Base-by-base conservation (phyloP, 2,797 vertebrate species). In the Otolemur crassicaudatus region DNA sequence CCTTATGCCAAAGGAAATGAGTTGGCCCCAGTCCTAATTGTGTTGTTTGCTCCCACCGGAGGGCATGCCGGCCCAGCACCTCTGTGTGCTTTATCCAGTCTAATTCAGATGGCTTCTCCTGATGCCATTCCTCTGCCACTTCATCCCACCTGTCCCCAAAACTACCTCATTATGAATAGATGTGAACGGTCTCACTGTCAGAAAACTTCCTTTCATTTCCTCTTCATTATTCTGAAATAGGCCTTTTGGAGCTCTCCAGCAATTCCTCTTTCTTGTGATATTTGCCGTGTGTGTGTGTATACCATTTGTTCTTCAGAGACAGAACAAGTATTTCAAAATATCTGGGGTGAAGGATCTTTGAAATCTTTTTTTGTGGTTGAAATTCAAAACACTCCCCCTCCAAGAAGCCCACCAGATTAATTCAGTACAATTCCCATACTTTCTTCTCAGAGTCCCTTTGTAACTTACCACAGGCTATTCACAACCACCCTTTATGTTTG, bases 301-400 rank as follows among this genome's bases (percentile, higher is more conserved):
- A 73, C 58, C 90, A 37, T 92, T 95, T 92, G 86, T 4, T 87
- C 79, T 40, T 23, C 8, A 87, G 58, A 91, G 84, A 61, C 6
- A 67, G 53, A 8, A 90, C 77, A 83, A 65, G 25, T 27, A 85
- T 93, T 93, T 91, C 67, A 90, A 93, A 92, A 63, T 5, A 82
- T 40, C 81, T 92, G 46, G 13, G 27, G 6, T 60, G 49, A 82
- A 90, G 80, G 46, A 61, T 92, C 89, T 94, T 95, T 84, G 46
- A 92, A 92, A 73, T 29, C 3, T 40, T 87, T 22, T 87, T 61
- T 89, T 87, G 77, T 34, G 76, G 89, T 46, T 69, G 40, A 95
- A 96, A 86, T 92, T 94, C 90, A 96, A 94, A 94, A 93, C 37
- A 96, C 63, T 43, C 43, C 43, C 80, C 84, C 70, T 96, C 88